Percentiles rank a stretch among this genome's conserved stretches.
These are phyloP conservation scores for Plumapathes pennacea DNA, from an alignment of 92 coral and sea anemone genomes.

Conservation along the genomic window DNA sequence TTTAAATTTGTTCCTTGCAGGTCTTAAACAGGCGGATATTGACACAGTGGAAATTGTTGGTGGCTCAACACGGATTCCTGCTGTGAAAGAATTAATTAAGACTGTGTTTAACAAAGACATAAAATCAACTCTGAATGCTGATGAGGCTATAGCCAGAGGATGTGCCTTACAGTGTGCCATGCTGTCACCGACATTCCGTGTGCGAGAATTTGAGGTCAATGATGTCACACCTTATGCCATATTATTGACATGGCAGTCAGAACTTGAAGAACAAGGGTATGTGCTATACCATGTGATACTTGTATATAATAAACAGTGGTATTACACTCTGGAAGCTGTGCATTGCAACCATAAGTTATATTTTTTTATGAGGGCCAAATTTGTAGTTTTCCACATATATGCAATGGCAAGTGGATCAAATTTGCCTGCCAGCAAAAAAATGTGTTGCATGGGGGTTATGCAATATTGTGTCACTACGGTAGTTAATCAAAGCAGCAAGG, in stretches of 20 bases:
- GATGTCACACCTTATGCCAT: conserved; percentile 90
- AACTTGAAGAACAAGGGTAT: conserved; percentile 90
- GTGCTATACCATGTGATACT: conserved; percentile 3
- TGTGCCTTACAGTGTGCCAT: conserved; percentile 99
- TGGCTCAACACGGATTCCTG: conserved; percentile 92
- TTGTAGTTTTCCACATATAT: not conserved
- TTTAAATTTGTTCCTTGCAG: conserved; percentile 30
- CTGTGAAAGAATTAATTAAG: conserved; percentile 65
- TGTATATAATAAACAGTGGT: too few species aligned
- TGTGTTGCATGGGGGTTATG: too few species aligned
- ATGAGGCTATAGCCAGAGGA: conserved; percentile 97
- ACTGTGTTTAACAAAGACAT: conserved; percentile 75
- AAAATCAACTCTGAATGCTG: conserved; percentile 92
- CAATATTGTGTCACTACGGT: too few species aligned
- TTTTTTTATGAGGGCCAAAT: not conserved
- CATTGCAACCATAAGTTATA: too few species aligned
- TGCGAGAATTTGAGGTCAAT: conserved; percentile 83
- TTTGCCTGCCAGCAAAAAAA: too few species aligned
- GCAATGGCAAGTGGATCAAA: too few species aligned
- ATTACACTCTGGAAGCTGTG: not conserved
- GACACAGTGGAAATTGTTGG: conserved; percentile 97
- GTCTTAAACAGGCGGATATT: conserved; percentile 73
- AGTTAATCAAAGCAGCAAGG: too few species aligned
- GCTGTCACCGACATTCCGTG: conserved; percentile 97
- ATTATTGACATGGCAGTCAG: conserved; percentile 86